These are phyloP conservation scores for Aphrophora alni DNA, from an alignment of 2,888 invertebrate species.

Conservation along the genomic window DNA sequence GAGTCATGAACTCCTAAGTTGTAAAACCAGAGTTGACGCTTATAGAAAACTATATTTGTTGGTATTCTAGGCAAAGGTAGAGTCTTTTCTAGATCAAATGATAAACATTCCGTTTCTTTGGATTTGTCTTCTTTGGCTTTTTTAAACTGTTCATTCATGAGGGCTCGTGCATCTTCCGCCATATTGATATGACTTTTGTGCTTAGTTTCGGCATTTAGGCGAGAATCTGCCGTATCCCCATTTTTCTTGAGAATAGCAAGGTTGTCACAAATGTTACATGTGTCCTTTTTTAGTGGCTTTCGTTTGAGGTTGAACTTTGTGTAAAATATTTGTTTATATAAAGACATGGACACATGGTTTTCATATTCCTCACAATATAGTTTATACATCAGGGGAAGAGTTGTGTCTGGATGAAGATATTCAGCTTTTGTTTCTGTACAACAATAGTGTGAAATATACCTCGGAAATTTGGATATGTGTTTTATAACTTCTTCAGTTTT, in stretches of 20 bases:
- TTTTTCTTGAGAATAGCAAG: neutral
- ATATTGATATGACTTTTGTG: neutral
- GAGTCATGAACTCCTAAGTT: slow-evolving; percentile 48
- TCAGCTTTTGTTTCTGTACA: neutral
- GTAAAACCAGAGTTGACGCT: slow-evolving; percentile 50
- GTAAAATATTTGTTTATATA: slow-evolving; percentile 13
- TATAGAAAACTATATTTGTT: slow-evolving; percentile 49
- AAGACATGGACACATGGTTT: neutral
- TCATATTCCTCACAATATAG: slow-evolving; percentile 5
- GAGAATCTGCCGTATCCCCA: neutral
- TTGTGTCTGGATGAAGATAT: slow-evolving; percentile 20
- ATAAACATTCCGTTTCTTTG: neutral
- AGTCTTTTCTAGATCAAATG: slow-evolving; percentile 49
- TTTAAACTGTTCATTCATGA: slow-evolving; percentile 3
- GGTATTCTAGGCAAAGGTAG: slow-evolving; percentile 48
- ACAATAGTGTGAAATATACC: slow-evolving; percentile 31
- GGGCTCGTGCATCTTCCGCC: neutral
- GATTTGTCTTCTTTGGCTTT: neutral
- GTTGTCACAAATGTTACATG: neutral
- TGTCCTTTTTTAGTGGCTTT: slow-evolving; percentile 21
- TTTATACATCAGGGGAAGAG: slow-evolving; percentile 25
- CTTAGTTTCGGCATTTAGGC: neutral
- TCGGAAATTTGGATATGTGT: slow-evolving; percentile 16
- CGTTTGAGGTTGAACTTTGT: slow-evolving; percentile 21
- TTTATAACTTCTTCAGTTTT: too few relatives aligned